A percentile compares a stretch with the other conserved stretches of the same genome.
Evolutionary conservation across 2,797 vertebrate species (phyloP).

Genomic region (Enteromius thamalakanensis): DNA sequence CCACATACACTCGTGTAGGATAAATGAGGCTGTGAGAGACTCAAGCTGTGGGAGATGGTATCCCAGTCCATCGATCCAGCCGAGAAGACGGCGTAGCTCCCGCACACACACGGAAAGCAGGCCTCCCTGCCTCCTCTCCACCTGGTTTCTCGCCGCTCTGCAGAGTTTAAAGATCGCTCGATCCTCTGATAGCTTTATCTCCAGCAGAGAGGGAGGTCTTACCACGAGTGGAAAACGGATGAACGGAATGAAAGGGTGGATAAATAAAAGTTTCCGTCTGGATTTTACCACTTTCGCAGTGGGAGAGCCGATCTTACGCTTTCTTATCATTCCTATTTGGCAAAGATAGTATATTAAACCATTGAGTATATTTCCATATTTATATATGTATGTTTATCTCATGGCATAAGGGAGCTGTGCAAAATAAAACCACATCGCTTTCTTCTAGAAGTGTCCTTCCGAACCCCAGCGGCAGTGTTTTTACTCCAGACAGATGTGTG

Average conservation of each 20-base stretch:
- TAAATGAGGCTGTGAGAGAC: slow-evolving; percentile 34
- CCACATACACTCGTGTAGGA: slow-evolving; percentile 10
- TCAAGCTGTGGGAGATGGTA: slow-evolving; percentile 15
- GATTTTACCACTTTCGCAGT: slow-evolving; percentile 38
- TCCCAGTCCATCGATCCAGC: slow-evolving; percentile 28
- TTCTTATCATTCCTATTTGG: background rate
- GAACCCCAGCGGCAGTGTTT: slow-evolving; percentile 5
- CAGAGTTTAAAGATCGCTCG: slow-evolving; percentile 15
- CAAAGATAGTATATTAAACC: background rate
- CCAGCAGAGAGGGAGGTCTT: slow-evolving; percentile 30
- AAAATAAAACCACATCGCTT: background rate
- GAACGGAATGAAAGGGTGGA: slow-evolving; percentile 27
- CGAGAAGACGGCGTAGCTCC: background rate
- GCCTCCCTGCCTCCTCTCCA: slow-evolving; percentile 16
- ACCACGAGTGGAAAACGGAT: slow-evolving; percentile 20
- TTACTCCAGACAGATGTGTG: slow-evolving; percentile 6
- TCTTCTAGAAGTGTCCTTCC: slow-evolving; percentile 22
- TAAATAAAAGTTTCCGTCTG: slow-evolving; percentile 40
- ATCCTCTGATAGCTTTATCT: slow-evolving; percentile 49
- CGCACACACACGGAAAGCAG: background rate
- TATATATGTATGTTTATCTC: background rate
- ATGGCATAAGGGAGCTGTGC: background rate
- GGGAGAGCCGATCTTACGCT: slow-evolving; percentile 16
- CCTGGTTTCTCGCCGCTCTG: slow-evolving; percentile 3
- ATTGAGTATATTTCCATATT: background rate